phyloP scores from a whole-genome alignment of 1,140 invertebrate species.

The Ephestia elutella region DNA sequence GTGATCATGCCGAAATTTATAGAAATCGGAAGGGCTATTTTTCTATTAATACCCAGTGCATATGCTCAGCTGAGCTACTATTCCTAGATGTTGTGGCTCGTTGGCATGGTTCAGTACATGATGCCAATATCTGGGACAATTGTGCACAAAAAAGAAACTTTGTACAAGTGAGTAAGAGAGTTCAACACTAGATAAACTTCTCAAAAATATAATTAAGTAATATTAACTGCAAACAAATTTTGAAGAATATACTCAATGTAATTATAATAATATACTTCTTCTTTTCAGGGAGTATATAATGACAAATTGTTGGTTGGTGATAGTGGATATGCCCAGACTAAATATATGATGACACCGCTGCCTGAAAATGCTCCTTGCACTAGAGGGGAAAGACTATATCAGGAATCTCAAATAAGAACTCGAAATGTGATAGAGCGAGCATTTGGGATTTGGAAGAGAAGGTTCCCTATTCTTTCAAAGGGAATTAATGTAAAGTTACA shows the following conservation, averaged over 20 bases:
- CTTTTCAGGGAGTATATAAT: constrained; percentile 8
- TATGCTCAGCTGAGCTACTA: constrained; percentile 13
- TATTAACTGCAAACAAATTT: too few species aligned
- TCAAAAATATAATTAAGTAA: too few species aligned
- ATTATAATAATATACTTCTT: neutral
- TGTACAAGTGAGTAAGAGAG: neutral
- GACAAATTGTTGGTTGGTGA: constrained; percentile 9
- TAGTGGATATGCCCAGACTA: constrained; percentile 15
- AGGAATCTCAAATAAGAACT: constrained; percentile 17
- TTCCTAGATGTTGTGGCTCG: constrained; percentile 19
- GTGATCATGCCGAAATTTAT: constrained; percentile 16
- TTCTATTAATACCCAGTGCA: constrained; percentile 22
- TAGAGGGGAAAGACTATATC: constrained; percentile 4
- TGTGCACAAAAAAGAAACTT: neutral
- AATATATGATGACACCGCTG: constrained; percentile 17
- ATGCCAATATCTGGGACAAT: constrained; percentile 8
- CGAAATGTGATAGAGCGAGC: constrained; percentile 12
- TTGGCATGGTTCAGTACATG: constrained; percentile 21
- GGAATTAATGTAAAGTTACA: too few species aligned
- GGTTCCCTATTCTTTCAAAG: constrained; percentile 14
- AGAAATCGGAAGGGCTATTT: constrained; percentile 22
- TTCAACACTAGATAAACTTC: too few species aligned
- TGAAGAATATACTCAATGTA: neutral
- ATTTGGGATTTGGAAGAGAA: constrained; percentile 18
- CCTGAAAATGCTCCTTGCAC: neutral